Conservation (phyloP, 2,888 invertebrate species). For the Cabera pusaria region DNA sequence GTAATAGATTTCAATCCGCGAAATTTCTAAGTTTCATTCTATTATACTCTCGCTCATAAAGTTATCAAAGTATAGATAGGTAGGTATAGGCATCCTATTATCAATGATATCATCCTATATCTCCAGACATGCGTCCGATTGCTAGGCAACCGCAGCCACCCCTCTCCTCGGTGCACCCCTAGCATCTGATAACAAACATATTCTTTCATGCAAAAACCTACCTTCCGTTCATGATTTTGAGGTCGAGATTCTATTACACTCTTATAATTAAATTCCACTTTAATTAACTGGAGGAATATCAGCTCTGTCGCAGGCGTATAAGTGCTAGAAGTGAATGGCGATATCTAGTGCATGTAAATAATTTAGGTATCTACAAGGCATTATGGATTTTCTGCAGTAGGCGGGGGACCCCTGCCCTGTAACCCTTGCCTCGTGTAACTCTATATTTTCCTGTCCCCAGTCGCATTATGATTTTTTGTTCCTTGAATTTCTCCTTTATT, state of each 20-base stretch:
- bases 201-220: not conserved
- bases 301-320: not conserved
- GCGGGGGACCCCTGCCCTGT: not conserved
- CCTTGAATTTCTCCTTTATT: too few species aligned
- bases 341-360: slow-evolving; percentile 8
- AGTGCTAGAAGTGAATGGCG: slow-evolving; percentile 2
- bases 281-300: too few species aligned
- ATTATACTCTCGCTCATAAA: too few species aligned
- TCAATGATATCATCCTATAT: too few species aligned
- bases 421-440: slow-evolving; percentile 2
- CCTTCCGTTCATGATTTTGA: too few species aligned
- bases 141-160: slow-evolving; percentile 7
- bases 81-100: too few species aligned
- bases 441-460: slow-evolving; percentile 1
- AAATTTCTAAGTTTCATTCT: too few species aligned
- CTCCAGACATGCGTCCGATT: slow-evolving; percentile 5
- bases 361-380: slow-evolving; percentile 1
- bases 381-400: slow-evolving; percentile 13
- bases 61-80: too few species aligned
- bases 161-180: slow-evolving; percentile 5
- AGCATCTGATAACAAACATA: slow-evolving; percentile 1
- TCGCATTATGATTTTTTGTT: too few species aligned
- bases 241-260: too few species aligned
- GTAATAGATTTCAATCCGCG: too few species aligned
- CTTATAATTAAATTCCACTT: too few species aligned